These are phyloP conservation scores for Noctua fimbriata DNA, from an alignment of 2,888 invertebrate genomes.

Conservation along the genomic window DNA sequence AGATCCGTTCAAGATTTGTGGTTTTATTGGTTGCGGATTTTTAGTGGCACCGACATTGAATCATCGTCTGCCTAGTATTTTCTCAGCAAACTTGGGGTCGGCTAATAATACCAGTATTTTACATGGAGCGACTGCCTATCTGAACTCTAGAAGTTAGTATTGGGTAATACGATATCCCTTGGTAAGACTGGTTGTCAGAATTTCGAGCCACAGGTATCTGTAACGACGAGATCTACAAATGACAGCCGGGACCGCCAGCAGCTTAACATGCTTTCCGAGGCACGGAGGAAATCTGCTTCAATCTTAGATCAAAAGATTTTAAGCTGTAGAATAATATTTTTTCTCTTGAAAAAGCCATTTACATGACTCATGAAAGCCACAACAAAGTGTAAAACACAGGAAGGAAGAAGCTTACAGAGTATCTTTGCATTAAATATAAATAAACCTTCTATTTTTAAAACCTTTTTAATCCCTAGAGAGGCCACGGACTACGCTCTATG, in stretches of 20 bases:
- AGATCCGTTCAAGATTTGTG: not conserved
- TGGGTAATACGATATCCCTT: too few species aligned
- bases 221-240: too few species aligned
- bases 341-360: not conserved
- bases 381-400: not conserved
- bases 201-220: too few species aligned
- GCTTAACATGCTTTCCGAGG: too few species aligned
- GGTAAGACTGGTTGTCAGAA: too few species aligned
- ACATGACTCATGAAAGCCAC: not conserved
- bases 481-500: slow-evolving; percentile 10
- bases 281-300: not conserved
- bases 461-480: slow-evolving; percentile 42
- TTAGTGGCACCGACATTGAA: not conserved
- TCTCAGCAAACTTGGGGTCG: too few species aligned
- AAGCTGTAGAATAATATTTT: not conserved
- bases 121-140: too few species aligned
- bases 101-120: too few species aligned
- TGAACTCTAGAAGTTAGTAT: too few species aligned
- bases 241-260: too few species aligned
- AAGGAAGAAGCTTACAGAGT: not conserved
- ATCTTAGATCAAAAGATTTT: not conserved
- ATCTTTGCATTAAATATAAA: slow-evolving; percentile 35
- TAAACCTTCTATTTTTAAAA: slow-evolving; percentile 33
- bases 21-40: not conserved
- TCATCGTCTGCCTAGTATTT: too few species aligned